Conservation (phyloP, 1,140 invertebrate species). For the Pogonus chalceus region DNA sequence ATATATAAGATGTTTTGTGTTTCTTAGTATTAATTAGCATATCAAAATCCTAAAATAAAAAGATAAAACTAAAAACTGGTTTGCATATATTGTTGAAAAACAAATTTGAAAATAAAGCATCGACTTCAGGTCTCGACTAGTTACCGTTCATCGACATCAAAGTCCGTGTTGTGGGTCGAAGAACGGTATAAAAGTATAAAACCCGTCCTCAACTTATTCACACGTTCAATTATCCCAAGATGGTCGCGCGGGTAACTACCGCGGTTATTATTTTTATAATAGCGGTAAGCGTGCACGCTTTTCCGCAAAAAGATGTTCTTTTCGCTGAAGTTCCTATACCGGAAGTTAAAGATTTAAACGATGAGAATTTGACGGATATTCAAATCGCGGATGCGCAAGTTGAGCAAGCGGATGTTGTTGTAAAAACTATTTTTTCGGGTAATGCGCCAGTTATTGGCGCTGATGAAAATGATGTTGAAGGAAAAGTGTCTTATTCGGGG, state of each 20-base stretch:
- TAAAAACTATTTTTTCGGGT: no score
- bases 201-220: background rate
- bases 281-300: background rate
- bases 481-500: constrained; percentile 38
- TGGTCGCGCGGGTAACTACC: no score
- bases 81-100: no score
- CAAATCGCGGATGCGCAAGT: background rate
- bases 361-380: background rate
- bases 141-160: background rate
- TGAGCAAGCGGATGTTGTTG: background rate
- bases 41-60: no score
- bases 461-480: constrained; percentile 13
- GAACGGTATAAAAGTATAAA: background rate
- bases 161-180: background rate
- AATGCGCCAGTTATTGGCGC: no score
- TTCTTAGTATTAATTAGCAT: no score
- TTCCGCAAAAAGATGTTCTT: background rate
- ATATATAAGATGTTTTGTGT: no score
- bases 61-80: no score
- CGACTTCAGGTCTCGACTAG: no score
- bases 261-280: no score
- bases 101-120: no score
- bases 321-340: background rate
- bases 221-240: no score
- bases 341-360: background rate